A percentile compares a stretch with the other conserved stretches of the same genome.
Conservation (phyloP, 2,113 vertebrate genomes). For the Mystacornis crossleyi region DNA sequence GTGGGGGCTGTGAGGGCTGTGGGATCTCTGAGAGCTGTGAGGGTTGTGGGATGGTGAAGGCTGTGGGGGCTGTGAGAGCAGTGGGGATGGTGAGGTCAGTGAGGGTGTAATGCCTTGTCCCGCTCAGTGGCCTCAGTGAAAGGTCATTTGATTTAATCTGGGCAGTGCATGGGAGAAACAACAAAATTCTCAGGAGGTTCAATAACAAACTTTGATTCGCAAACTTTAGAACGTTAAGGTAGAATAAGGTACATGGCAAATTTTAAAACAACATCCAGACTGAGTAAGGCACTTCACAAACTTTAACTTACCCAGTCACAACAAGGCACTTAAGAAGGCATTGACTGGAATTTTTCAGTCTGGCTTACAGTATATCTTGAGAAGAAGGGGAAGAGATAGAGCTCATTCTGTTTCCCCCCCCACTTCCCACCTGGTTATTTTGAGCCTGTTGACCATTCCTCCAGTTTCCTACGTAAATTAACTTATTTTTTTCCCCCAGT, state of each 20-base stretch:
- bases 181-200: background rate
- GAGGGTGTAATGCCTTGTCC: background rate
- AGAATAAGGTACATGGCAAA: background rate
- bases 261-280: background rate
- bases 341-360: background rate
- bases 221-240: background rate
- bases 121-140: fast-evolving
- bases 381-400: background rate
- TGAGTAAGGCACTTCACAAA: background rate
- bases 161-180: background rate
- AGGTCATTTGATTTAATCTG: background rate
- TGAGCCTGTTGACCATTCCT: background rate
- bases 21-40: fast-evolving
- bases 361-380: background rate
- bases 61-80: fast-evolving
- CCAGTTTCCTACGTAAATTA: background rate
- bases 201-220: background rate
- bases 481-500: background rate
- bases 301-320: background rate
- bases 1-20: fast-evolving
- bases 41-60: no score
- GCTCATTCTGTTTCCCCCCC: background rate
- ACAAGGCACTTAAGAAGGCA: background rate
- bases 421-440: background rate
- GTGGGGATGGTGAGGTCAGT: fast-evolving